phyloP scores from a whole-genome alignment of 2,888 invertebrate species.

The Germaria angustata region DNA sequence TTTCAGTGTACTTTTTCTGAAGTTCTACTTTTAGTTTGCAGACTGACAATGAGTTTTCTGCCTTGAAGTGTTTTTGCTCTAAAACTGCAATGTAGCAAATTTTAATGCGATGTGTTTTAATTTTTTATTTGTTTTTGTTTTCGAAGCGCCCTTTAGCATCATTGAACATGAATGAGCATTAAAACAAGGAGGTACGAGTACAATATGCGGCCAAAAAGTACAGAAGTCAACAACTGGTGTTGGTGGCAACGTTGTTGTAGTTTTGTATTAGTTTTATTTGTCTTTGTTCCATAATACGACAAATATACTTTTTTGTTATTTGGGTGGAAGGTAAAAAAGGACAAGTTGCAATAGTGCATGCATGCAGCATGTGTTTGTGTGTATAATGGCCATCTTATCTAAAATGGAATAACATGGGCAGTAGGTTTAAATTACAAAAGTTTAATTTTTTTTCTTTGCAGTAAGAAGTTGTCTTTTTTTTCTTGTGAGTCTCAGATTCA shows the following conservation, averaged over 20 bases:
- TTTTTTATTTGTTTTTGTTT: constrained; percentile 11
- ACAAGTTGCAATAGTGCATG: not conserved
- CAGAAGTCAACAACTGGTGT: constrained; percentile 64
- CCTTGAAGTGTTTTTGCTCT: constrained; percentile 3
- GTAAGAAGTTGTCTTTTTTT: too few relatives aligned
- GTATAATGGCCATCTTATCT: constrained; percentile 56
- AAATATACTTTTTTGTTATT: constrained; percentile 60
- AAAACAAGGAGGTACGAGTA: constrained; percentile 45
- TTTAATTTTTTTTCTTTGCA: constrained; percentile 19
- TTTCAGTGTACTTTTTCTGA: constrained; percentile 29
- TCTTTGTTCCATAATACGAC: constrained; percentile 47
- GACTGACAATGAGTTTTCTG: constrained; percentile 45
- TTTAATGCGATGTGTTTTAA: constrained; percentile 47
- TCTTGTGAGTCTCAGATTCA: constrained; percentile 35
- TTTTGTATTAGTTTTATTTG: constrained; percentile 27
- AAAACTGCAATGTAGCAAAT: constrained; percentile 48
- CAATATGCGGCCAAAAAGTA: constrained; percentile 40
- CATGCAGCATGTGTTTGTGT: constrained; percentile 11
- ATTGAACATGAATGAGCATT: constrained; percentile 67
- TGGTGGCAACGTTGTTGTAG: constrained; percentile 58
- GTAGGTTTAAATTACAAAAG: constrained; percentile 66
- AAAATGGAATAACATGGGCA: constrained; percentile 65
- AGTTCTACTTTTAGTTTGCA: constrained; percentile 32
- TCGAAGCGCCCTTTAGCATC: constrained; percentile 68
- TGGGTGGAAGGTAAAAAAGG: constrained; percentile 26